A percentile compares a stretch with the other conserved stretches of the same genome.
phyloP scores from a whole-genome alignment of 1,140 invertebrate genomes.

The Heliothis subflexa region DNA sequence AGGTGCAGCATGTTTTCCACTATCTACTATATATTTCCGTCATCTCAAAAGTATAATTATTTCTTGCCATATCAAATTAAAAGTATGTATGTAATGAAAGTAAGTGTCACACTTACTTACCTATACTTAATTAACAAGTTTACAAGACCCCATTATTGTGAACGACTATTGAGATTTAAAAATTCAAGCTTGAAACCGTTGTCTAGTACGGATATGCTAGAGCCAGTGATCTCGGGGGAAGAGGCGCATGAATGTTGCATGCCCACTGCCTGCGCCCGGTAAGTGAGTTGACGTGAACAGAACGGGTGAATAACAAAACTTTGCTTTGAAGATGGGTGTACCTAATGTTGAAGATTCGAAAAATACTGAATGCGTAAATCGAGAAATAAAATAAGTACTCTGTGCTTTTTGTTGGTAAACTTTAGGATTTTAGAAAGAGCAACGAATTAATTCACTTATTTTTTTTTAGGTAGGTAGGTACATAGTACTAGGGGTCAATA shows the following conservation, averaged over 20 bases:
- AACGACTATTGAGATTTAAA: background rate
- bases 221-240: background rate
- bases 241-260: background rate
- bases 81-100: no score
- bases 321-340: background rate
- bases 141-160: background rate
- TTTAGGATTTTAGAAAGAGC: no score
- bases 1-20: background rate
- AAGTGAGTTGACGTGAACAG: background rate
- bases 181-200: background rate
- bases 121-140: background rate
- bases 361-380: no score
- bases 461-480: no score
- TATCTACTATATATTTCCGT: background rate
- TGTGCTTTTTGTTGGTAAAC: no score
- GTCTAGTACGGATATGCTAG: background rate
- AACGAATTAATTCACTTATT: no score
- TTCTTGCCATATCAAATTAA: no score
- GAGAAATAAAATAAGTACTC: no score
- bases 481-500: no score
- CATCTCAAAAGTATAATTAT: no score
- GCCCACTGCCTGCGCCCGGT: background rate
- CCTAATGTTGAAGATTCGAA: background rate
- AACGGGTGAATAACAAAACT: background rate
- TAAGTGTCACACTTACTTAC: background rate